These are phyloP conservation scores for Melipona bicolor DNA, from an alignment of 2,888 invertebrate species.

Conservation along the genomic window DNA sequence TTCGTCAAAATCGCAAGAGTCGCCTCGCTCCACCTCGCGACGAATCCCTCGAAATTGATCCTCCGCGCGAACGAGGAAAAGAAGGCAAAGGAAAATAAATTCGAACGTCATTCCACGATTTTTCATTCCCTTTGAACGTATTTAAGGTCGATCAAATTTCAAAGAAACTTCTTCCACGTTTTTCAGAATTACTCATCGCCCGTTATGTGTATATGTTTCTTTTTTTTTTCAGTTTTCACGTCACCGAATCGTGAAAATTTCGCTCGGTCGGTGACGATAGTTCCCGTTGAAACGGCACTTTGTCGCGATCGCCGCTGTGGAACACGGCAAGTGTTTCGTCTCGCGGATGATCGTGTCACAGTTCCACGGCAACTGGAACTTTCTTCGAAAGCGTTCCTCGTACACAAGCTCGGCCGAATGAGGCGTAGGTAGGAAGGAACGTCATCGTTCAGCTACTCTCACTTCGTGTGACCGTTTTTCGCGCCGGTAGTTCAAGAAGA, in stretches of 20 bases:
- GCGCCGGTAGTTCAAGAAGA: neutral
- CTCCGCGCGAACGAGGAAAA: slow-evolving; percentile 12
- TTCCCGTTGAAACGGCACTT: neutral
- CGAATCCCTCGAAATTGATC: slow-evolving; percentile 18
- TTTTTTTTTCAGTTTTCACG: neutral
- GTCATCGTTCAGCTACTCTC: slow-evolving; percentile 71
- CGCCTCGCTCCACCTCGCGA: slow-evolving; percentile 24
- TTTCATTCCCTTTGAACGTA: neutral
- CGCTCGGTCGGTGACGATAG: neutral
- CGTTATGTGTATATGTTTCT: neutral
- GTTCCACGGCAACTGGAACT: slow-evolving; percentile 71
- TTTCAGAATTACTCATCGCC: neutral
- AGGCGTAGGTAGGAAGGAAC: slow-evolving; percentile 72
- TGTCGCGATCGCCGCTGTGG: neutral
- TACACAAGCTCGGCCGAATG: slow-evolving; percentile 47
- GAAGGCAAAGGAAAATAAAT: slow-evolving; percentile 46
- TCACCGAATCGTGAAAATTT: neutral
- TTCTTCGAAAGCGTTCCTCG: slow-evolving; percentile 71
- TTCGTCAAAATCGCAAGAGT: slow-evolving; percentile 69
- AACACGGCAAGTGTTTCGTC: slow-evolving; percentile 5
- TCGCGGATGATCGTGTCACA: slow-evolving; percentile 53
- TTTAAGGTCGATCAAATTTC: neutral
- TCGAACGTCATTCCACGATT: slow-evolving; percentile 35
- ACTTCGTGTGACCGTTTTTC: slow-evolving; percentile 63
- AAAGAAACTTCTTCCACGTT: too few species aligned